These are phyloP conservation scores for Trichopoda pennipes DNA, from an alignment of 2,888 invertebrate genomes.

Conservation along the genomic window DNA sequence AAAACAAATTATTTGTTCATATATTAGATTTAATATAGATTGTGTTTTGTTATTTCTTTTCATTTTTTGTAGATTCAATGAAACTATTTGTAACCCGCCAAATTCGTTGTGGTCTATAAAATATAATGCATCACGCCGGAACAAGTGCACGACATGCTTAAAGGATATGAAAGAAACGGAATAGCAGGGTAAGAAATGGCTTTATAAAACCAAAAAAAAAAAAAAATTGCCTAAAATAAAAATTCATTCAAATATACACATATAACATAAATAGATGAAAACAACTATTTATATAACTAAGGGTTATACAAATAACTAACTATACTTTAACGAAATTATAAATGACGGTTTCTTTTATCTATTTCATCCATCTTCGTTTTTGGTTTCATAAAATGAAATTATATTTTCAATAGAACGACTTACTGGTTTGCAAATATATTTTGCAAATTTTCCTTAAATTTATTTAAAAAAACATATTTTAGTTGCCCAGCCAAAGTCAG, in stretches of 20 bases:
- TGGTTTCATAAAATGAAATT: no score
- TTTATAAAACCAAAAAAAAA: neutral
- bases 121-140: slow-evolving; percentile 43
- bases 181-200: neutral
- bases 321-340: neutral
- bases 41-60: neutral
- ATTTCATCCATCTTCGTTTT: no score
- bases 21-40: slow-evolving; percentile 36
- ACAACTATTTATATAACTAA: neutral
- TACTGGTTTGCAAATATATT: no score
- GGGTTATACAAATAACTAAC: neutral
- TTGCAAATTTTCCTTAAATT: no score
- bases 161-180: neutral
- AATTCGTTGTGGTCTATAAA: slow-evolving; percentile 73
- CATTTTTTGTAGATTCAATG: slow-evolving; percentile 50
- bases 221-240: neutral
- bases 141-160: slow-evolving; percentile 53
- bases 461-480: no score
- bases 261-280: neutral
- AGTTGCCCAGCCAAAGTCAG: no score
- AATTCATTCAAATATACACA: neutral
- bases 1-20: slow-evolving; percentile 39
- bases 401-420: no score
- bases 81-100: slow-evolving; percentile 78
- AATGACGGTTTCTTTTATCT: no score